phyloP scores from a whole-genome alignment of 2,797 vertebrate species.

The Rhincodon typus region DNA sequence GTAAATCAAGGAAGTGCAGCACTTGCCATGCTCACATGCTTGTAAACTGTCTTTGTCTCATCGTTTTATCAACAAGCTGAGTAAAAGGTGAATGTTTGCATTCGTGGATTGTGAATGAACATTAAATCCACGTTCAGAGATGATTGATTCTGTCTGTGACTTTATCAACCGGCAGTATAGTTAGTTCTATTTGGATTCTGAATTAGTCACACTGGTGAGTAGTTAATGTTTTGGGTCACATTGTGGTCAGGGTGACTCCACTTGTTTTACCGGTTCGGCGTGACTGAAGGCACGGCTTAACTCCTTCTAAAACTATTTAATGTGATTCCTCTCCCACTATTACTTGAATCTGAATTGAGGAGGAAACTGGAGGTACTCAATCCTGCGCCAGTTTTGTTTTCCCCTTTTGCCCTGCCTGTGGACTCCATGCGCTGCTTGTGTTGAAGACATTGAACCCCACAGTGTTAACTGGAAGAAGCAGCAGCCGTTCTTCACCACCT shows the following conservation, averaged over 20 bases:
- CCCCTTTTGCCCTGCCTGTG: neutral
- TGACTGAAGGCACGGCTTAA: neutral
- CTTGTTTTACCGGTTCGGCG: neutral
- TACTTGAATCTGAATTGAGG: neutral
- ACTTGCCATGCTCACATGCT: neutral
- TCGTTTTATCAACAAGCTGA: neutral
- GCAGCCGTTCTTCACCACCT: neutral
- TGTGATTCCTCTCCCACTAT: neutral
- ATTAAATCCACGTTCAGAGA: neutral
- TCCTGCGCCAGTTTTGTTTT: neutral
- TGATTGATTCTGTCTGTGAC: neutral
- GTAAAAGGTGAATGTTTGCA: neutral
- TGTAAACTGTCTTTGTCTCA: neutral
- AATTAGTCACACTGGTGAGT: neutral
- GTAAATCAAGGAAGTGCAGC: slow-evolving; percentile 1
- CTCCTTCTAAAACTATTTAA: neutral
- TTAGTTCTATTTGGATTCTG: neutral
- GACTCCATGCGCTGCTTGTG: neutral
- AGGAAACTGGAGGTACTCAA: neutral
- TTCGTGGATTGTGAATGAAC: neutral
- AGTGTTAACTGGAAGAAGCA: neutral
- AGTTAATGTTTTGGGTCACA: neutral
- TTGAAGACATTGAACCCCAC: neutral
- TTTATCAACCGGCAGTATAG: neutral
- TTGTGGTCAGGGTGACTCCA: neutral